Evolutionary conservation across 2,888 invertebrate genomes (phyloP), one percentile per base, ranked within the genome.

Genomic region (Blastobasis adustella): DNA sequence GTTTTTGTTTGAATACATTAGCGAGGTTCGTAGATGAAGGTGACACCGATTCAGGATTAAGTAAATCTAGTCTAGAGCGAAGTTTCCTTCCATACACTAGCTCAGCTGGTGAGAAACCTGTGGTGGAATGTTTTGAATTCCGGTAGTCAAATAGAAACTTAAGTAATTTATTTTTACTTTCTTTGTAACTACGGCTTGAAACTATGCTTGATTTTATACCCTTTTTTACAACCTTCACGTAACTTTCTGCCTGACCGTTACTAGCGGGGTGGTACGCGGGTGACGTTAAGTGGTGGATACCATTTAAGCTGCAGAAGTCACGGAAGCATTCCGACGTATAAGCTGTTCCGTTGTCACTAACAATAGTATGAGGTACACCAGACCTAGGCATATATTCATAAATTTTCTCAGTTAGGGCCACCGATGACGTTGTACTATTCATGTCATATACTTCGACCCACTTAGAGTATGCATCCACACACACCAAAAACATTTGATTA

Each of bases 241-340:
- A 49, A 47, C 55, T 59, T 41, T 58, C 61, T 0, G 59, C 58
- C 10, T 56, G 58, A 0, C 57, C 55, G 37, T 59, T 59, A 6
- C 54, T 54, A 1, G 53, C 54, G 2, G 58, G 59, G 39, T 55
- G 54, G 36, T 59, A 56, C 4, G 56, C 50, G 5, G 56, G 50
- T 7, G 39, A 49, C 7, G 57, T 55, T 5, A 59, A 5, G 45
- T 57, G 55, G n/a, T 53, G 5, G 6, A 60, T 57, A 5, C 53
- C 52, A 10, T 58, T 58, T 1, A 10, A 7, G 23, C 5, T 10
- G 48, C 54, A 58, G 52, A 52, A 55, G 10, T 45, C 23, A 37
- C 52, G 4, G 47, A 59, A 57, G 4, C 40, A n/a, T 7, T 10
- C 39, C 6, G 54, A 52, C 41, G 39, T n/a, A 45, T 56, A 60